A percentile compares a stretch with the other conserved stretches of the same genome.
Evolutionary conservation across 2,797 vertebrate species (phyloP).

Genomic region (Oreochromis grahami): DNA sequence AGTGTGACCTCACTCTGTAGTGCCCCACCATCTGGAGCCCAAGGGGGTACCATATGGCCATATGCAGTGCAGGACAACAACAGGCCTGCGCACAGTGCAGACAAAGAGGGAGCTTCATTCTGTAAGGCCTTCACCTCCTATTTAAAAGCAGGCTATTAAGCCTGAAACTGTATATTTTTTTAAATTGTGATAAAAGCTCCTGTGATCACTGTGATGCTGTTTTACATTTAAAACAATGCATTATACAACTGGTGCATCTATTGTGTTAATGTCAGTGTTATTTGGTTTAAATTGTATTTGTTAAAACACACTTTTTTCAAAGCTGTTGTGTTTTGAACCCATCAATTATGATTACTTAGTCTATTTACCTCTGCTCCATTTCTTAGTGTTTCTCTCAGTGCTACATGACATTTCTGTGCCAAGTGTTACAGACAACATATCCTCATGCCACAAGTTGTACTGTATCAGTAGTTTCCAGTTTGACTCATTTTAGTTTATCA

Average conservation of each 20-base stretch:
- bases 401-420: neutral
- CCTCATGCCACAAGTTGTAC: neutral
- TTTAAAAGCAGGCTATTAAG: neutral
- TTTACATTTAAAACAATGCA: neutral
- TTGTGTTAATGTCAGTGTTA: neutral
- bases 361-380: neutral
- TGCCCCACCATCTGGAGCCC: slow-evolving; percentile 52
- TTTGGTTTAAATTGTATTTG: neutral
- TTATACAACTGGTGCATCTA: neutral
- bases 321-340: neutral
- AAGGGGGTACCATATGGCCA: slow-evolving; percentile 42
- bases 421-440: neutral
- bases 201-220: neutral
- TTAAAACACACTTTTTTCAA: neutral
- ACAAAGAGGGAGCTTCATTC: neutral
- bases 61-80: slow-evolving; percentile 3
- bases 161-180: neutral
- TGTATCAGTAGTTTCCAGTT: neutral
- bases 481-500: neutral
- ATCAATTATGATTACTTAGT: neutral
- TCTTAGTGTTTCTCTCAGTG: neutral
- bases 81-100: neutral
- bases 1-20: slow-evolving; percentile 24
- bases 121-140: neutral
- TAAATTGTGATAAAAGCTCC: neutral